Conservation (phyloP, 2,888 invertebrate species). For the Erpobdella octoculata region DNA sequence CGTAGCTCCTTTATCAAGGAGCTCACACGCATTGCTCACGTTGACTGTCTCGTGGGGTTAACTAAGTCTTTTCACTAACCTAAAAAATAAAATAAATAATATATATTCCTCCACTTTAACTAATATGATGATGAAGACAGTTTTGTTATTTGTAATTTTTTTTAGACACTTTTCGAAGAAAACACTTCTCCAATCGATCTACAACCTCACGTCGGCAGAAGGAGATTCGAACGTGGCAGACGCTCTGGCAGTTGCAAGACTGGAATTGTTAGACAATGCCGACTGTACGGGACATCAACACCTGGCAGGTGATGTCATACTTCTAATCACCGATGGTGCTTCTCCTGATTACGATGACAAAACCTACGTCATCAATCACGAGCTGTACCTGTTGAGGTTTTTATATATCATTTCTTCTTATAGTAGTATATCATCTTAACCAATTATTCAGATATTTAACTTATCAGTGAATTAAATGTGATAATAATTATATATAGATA, state of each 20-base stretch:
- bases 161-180: constrained; percentile 4
- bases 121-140: neutral
- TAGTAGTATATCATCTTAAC: neutral
- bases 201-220: neutral
- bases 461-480: too few species aligned
- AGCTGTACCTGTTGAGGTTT: neutral
- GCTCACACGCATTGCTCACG: too few species aligned
- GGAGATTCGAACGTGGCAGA: neutral
- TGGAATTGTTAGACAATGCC: neutral
- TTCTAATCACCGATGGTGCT: neutral
- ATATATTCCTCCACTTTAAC: neutral
- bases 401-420: neutral
- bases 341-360: neutral
- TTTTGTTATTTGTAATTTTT: neutral
- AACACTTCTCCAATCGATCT: neutral
- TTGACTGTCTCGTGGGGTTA: too few species aligned
- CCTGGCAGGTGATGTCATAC: neutral
- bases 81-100: neutral
- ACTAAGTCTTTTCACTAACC: too few species aligned
- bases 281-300: neutral
- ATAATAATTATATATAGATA: too few species aligned
- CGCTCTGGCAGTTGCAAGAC: neutral
- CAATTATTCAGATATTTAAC: too few species aligned
- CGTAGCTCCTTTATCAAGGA: too few species aligned
- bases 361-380: neutral